Conservation (phyloP, 2,888 invertebrate genomes). For the Coenonympha glycerion region DNA sequence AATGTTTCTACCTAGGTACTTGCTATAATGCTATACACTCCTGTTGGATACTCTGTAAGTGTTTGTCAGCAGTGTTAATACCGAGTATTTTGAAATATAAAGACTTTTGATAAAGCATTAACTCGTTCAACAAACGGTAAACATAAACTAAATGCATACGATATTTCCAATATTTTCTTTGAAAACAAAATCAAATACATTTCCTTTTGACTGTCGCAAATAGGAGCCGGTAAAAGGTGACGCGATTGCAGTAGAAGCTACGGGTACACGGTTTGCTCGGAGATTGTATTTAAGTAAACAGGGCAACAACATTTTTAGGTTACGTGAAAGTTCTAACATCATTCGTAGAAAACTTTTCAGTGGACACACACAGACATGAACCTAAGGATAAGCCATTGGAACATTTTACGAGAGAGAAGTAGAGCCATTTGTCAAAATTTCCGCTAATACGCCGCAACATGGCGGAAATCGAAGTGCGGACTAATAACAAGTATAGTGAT, state of each 20-base stretch:
- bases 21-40: no score
- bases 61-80: no score
- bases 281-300: constrained; percentile 8
- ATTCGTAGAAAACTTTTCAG: neutral
- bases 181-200: constrained; percentile 15
- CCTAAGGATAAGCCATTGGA: no score
- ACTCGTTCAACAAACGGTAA: neutral
- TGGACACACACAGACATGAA: no score
- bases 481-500: no score
- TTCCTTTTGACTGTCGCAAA: constrained; percentile 22
- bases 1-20: no score
- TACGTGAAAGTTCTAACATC: constrained; percentile 2
- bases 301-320: constrained; percentile 3
- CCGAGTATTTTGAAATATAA: no score
- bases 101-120: neutral
- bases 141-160: neutral
- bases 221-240: constrained; percentile 15
- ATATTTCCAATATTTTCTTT: neutral
- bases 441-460: no score
- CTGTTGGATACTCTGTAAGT: no score
- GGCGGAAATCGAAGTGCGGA: no score
- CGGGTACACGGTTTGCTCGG: constrained; percentile 1
- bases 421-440: no score
- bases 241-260: constrained; percentile 5
- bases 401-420: no score